Conservation (phyloP, 2,888 invertebrate species). For the Lydus trimaculatus region DNA sequence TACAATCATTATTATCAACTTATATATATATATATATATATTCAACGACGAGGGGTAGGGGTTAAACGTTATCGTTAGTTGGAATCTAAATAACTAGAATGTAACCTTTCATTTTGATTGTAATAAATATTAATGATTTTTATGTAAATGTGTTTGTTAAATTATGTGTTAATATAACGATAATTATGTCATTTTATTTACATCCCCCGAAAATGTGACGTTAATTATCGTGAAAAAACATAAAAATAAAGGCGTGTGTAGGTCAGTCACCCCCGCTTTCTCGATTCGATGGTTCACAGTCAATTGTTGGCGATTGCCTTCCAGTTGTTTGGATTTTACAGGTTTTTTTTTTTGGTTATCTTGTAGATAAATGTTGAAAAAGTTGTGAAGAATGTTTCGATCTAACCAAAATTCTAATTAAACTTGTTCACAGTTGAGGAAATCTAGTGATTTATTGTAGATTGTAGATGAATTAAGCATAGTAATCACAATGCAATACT, state of each 20-base stretch:
- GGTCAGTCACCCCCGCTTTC: too few species aligned
- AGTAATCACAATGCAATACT: conserved; percentile 1
- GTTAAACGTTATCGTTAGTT: neutral
- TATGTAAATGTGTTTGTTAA: neutral
- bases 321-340: too few species aligned
- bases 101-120: neutral
- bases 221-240: too few species aligned
- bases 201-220: neutral
- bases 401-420: neutral
- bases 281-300: too few species aligned
- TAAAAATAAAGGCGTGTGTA: too few species aligned
- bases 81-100: neutral
- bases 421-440: neutral
- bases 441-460: neutral
- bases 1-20: neutral
- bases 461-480: neutral
- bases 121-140: neutral
- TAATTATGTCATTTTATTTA: neutral
- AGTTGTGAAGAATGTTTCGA: neutral
- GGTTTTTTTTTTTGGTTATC: too few species aligned
- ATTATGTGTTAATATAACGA: neutral
- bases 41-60: too few species aligned
- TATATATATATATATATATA: too few species aligned
- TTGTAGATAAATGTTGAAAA: too few species aligned
- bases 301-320: too few species aligned